phyloP scores from a whole-genome alignment of 2,113 vertebrate species.

The Sapajus apella region DNA sequence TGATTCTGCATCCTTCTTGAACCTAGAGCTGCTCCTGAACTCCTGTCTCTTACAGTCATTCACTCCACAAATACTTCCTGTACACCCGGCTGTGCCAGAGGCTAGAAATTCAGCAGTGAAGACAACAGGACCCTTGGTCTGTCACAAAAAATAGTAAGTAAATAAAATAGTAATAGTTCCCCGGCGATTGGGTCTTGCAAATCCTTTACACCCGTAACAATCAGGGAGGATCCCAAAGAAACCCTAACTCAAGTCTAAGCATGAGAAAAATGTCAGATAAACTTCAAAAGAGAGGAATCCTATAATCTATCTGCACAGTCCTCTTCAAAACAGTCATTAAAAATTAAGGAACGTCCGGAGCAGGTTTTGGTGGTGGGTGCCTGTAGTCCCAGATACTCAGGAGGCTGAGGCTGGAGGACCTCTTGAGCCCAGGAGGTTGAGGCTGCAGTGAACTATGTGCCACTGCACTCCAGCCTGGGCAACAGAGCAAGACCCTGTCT shows the following conservation, averaged over 20 bases:
- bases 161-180: not conserved
- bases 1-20: not conserved
- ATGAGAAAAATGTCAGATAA: not conserved
- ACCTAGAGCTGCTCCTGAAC: not conserved
- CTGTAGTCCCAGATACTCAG: not conserved
- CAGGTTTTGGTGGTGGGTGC: too few relatives aligned
- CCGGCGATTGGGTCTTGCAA: not conserved
- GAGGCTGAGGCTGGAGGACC: not conserved
- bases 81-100: not conserved
- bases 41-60: too few relatives aligned
- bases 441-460: not conserved
- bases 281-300: not conserved
- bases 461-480: not conserved
- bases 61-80: not conserved
- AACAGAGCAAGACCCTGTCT: not conserved
- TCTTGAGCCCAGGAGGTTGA: not conserved
- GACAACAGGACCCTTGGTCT: not conserved
- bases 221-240: not conserved
- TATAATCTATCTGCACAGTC: not conserved
- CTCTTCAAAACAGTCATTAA: not conserved
- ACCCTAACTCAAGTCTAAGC: not conserved
- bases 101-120: not conserved
- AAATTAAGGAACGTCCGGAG: not conserved
- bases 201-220: not conserved
- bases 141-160: not conserved